Percentiles rank a stretch among this genome's conserved stretches.
phyloP scores from a whole-genome alignment of 2,113 vertebrate species.

The Prionailurus viverrinus region DNA sequence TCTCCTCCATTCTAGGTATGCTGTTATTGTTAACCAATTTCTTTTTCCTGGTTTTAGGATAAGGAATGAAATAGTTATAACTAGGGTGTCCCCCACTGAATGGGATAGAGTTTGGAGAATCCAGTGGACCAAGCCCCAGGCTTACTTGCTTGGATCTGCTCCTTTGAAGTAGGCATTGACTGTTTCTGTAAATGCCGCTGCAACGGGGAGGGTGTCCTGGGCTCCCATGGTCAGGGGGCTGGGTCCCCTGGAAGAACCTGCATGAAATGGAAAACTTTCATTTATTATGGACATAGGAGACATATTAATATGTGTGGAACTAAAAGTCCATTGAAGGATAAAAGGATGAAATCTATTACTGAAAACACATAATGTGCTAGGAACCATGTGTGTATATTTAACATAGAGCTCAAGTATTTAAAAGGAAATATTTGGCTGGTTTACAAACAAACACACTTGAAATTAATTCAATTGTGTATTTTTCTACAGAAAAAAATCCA shows the following conservation, averaged over 20 bases:
- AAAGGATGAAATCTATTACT: not conserved
- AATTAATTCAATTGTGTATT: conserved; percentile 40
- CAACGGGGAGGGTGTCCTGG: conserved; percentile 98
- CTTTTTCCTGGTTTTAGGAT: not conserved
- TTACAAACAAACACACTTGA: conserved; percentile 60
- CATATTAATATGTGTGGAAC: not conserved
- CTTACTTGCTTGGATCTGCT: conserved; percentile 98
- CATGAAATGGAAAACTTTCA: conserved; percentile 78
- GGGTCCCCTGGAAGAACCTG: conserved; percentile 96
- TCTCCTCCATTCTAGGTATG: not conserved
- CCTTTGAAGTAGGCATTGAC: conserved; percentile 99
- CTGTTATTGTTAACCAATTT: not conserved
- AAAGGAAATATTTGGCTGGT: conserved; percentile 24
- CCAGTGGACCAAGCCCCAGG: not conserved
- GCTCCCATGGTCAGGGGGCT: conserved; percentile 99
- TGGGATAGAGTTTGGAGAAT: not conserved
- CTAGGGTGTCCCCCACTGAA: not conserved
- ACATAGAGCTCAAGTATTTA: conserved; percentile 56
- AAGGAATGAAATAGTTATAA: not conserved
- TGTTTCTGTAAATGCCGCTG: conserved; percentile 98
- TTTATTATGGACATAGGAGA: conserved; percentile 49
- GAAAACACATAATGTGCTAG: not conserved
- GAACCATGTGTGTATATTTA: not conserved
- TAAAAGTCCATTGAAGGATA: conserved; percentile 2
- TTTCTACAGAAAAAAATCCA: conserved; percentile 74